phyloP scores from a whole-genome alignment of 2,113 vertebrate species.

The Balaeniceps rex region DNA sequence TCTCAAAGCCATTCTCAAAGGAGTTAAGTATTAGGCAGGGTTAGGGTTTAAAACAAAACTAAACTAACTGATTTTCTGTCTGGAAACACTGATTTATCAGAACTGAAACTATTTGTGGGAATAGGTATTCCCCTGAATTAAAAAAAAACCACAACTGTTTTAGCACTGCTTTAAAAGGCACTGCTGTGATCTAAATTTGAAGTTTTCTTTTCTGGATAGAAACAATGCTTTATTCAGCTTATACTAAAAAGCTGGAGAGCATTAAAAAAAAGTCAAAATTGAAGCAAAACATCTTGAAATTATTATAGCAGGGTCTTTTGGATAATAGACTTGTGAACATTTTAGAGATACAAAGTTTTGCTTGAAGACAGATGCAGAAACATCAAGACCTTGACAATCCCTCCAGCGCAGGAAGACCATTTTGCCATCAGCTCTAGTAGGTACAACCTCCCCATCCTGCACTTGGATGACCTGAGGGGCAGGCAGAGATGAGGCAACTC shows the following conservation, averaged over 20 bases:
- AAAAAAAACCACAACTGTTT: background rate
- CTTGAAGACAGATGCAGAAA: slow-evolving; percentile 32
- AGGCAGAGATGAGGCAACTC: background rate
- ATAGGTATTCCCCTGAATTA: background rate
- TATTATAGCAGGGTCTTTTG: slow-evolving; percentile 25
- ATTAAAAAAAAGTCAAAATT: background rate
- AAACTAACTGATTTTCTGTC: background rate
- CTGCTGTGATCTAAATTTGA: slow-evolving; percentile 10
- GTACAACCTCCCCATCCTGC: background rate
- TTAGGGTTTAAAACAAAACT: background rate
- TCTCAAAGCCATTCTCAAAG: background rate
- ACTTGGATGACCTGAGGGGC: background rate
- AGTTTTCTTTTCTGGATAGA: background rate
- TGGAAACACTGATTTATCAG: background rate
- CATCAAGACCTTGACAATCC: background rate
- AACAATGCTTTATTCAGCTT: slow-evolving; percentile 6
- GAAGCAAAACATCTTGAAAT: slow-evolving; percentile 51
- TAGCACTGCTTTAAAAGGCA: background rate
- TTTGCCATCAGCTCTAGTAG: background rate
- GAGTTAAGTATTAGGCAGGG: background rate
- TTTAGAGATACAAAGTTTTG: slow-evolving; percentile 6
- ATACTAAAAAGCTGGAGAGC: slow-evolving; percentile 23
- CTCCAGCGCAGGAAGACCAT: background rate
- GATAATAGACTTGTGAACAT: background rate
- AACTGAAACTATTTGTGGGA: background rate